phyloP scores from a whole-genome alignment of 2,113 vertebrate species.

The Microtus ochrogaster region DNA sequence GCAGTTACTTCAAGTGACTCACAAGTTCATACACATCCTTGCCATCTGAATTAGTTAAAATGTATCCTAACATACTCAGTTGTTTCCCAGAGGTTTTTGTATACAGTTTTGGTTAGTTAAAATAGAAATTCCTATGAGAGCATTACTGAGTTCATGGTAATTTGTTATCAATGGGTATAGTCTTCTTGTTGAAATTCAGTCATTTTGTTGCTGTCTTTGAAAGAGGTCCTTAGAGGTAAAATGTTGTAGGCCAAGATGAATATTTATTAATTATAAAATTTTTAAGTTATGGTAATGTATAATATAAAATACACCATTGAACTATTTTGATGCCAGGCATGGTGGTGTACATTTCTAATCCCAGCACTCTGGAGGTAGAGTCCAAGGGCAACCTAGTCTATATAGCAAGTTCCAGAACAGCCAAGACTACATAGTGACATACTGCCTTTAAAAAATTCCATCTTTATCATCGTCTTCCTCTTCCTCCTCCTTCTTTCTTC shows the following conservation, averaged over 20 bases:
- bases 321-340: not conserved
- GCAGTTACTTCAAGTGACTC: not conserved
- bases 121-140: not conserved
- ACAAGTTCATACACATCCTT: not conserved
- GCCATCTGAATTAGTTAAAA: not conserved
- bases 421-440: not conserved
- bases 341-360: not conserved
- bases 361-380: not conserved
- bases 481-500: not conserved
- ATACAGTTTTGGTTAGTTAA: not conserved
- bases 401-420: not conserved
- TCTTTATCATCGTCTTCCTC: not conserved
- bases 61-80: not conserved
- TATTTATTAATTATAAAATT: not conserved
- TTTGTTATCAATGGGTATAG: not conserved
- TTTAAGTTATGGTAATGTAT: not conserved
- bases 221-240: not conserved
- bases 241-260: not conserved
- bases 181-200: not conserved
- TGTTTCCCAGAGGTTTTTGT: not conserved
- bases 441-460: not conserved
- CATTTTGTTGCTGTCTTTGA: not conserved
- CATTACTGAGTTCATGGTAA: not conserved
- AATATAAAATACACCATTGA: not conserved
- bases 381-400: not conserved